Percentiles rank a stretch among this genome's conserved stretches.
phyloP scores from a whole-genome alignment of 2,888 invertebrate genomes.

The Sinopyrophorus schimmeli region DNA sequence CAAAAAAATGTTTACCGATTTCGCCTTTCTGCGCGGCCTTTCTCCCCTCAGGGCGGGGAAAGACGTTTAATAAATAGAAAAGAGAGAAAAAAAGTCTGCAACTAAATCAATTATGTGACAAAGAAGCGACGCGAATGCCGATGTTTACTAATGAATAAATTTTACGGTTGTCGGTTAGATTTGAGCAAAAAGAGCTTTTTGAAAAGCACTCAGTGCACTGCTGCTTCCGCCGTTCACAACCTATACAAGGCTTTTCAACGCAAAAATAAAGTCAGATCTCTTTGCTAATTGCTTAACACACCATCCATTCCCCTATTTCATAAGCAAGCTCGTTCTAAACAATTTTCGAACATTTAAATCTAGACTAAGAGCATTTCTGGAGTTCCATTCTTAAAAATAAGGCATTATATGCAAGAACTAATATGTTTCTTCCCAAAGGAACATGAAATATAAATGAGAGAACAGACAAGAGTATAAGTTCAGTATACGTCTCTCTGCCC shows the following conservation, averaged over 20 bases:
- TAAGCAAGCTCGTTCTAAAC: too few species aligned
- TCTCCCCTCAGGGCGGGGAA: neutral
- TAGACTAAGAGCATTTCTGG: too few species aligned
- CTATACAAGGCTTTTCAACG: too few species aligned
- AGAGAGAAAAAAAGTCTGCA: constrained; percentile 20
- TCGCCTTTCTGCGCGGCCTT: neutral
- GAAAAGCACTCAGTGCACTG: constrained; percentile 9
- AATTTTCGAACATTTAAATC: too few species aligned
- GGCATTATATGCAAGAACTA: constrained; percentile 20
- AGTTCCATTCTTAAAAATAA: too few species aligned
- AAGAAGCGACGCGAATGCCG: constrained; percentile 31
- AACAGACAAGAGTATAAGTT: constrained; percentile 7
- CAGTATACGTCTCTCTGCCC: constrained; percentile 6
- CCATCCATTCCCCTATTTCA: too few species aligned
- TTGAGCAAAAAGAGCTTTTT: constrained; percentile 28
- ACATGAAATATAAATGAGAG: constrained; percentile 30
- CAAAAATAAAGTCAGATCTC: too few species aligned
- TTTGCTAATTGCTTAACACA: too few species aligned
- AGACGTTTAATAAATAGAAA: constrained; percentile 27
- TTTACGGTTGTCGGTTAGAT: constrained; percentile 32
- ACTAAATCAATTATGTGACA: constrained; percentile 33
- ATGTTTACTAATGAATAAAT: constrained; percentile 34
- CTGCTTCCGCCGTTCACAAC: too few species aligned
- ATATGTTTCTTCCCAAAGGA: constrained; percentile 24
- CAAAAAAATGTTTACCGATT: constrained; percentile 4